Evolutionary conservation across 2,113 vertebrate species (phyloP).

Genomic region (Notothenia coriiceps): DNA sequence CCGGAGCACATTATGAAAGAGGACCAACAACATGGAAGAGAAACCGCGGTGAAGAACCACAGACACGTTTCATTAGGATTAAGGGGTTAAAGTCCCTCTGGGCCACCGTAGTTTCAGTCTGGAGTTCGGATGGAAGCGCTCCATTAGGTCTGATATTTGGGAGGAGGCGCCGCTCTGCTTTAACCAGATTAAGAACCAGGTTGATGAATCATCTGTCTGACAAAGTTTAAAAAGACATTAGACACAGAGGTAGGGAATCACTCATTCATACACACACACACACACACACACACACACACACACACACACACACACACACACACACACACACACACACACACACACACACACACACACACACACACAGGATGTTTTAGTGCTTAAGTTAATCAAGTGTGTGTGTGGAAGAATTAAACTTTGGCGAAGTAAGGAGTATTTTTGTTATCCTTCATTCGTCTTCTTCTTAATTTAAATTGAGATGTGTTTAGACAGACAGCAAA

Average conservation of each 20-base stretch:
- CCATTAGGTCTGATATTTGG: constrained; percentile 46
- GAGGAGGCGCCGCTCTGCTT: constrained; percentile 43
- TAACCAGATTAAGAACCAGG: constrained; percentile 56
- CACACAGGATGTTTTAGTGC: not conserved
- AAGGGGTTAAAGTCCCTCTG: constrained; percentile 33
- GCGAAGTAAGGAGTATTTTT: not conserved
- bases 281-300: constrained; percentile 24
- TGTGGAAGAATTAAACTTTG: constrained; percentile 9
- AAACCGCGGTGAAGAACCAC: not conserved
- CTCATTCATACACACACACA: not conserved
- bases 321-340: constrained; percentile 15
- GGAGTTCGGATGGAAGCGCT: constrained; percentile 66
- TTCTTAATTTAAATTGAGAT: too few relatives aligned
- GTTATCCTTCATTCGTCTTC: too few relatives aligned
- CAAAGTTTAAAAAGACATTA: constrained; percentile 65
- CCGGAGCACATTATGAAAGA: not conserved
- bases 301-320: constrained; percentile 1
- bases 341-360: constrained; percentile 14
- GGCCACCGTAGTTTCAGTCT: constrained; percentile 23
- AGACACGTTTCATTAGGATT: not conserved
- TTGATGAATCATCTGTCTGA: constrained; percentile 75
- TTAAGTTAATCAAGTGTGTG: constrained; percentile 11
- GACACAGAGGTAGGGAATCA: constrained; percentile 1
- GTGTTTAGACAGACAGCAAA: not conserved
- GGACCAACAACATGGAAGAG: not conserved